Evolutionary conservation across 2,888 invertebrate genomes (phyloP), one percentile per base, ranked within the genome.

Genomic region (Andricus quercusramuli): DNA sequence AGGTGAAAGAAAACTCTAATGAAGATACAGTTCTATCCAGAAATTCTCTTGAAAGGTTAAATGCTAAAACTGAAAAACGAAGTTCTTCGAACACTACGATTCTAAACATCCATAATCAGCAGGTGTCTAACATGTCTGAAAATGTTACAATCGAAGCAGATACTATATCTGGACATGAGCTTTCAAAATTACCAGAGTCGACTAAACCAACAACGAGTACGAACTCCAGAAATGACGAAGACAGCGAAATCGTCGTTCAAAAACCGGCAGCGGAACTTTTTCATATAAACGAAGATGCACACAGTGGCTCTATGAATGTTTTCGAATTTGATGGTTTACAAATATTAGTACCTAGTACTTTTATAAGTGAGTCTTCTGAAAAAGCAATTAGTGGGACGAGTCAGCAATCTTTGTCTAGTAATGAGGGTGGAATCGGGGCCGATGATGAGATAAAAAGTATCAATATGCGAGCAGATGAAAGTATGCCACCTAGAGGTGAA

Each of bases 401-500:
- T 79, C 92, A 91, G 80, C 92, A 92, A 80, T 92, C 92, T 20
- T 89, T 92, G 89, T 90, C 91, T 22, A 92, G 92, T 82, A 92
- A 92, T 78, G 92, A 92, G 80, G 91, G 91, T 25, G 92, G 91
- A 70, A 85, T 88, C 44, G 91, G 91, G n/a, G 88, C 90, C 70
- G 92, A 92, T 59, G 92, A 92, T 77, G 92, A 92, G 83, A 91
- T 92, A 17, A 92, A 92, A 80, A 94, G 94, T 86, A 93, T 97
- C 70, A 96, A 97, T 90, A 97, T 97, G 88, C 95, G 96, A 86
- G 96, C 97, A 0, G 97, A 97, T 89, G 97, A 97, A 92, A 95
- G 96, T 85, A 97, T 97, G 97, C 97, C 97, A 59, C 96, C 97
- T 0, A 95, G 97, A 83, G 97, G 97, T 1, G 97, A 97, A 93